phyloP scores from a whole-genome alignment of 92 coral and sea anemone genomes.

The Actinostola sp. region DNA sequence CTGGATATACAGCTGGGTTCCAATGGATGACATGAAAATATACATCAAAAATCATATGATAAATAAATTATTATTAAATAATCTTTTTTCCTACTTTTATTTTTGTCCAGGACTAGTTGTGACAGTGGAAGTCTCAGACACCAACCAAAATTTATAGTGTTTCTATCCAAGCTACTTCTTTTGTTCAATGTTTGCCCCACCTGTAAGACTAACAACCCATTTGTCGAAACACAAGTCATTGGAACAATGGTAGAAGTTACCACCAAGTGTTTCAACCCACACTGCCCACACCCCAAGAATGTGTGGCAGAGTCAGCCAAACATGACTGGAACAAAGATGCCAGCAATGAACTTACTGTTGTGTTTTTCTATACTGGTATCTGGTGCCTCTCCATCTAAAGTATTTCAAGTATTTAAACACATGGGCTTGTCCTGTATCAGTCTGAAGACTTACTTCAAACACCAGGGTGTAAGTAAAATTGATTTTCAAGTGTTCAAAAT shows the following conservation, averaged over 20 bases:
- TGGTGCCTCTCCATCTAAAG: constrained; percentile 53
- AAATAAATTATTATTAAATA: neutral
- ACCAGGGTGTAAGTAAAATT: constrained; percentile 50
- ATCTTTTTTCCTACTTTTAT: constrained; percentile 16
- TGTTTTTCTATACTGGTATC: constrained; percentile 48
- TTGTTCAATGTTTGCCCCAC: constrained; percentile 30
- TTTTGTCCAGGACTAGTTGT: too few relatives aligned
- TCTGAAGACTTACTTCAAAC: constrained; percentile 53
- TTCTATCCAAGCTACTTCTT: constrained; percentile 6
- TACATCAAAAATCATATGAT: neutral
- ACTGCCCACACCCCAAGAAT: constrained; percentile 42
- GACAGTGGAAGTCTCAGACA: constrained; percentile 43
- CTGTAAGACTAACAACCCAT: constrained; percentile 44
- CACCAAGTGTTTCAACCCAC: constrained; percentile 41
- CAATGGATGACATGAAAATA: neutral
- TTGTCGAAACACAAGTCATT: constrained; percentile 31
- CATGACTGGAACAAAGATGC: constrained; percentile 56
- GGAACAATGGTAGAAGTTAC: constrained; percentile 60
- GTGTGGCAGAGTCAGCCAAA: constrained; percentile 56
- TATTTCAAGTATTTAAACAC: constrained; percentile 41
- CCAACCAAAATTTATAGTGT: constrained; percentile 23
- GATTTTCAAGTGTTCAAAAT: too few relatives aligned
- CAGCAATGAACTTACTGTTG: constrained; percentile 50
- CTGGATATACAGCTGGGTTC: too few relatives aligned
- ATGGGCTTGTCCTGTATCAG: constrained; percentile 50